Base-by-base conservation (phyloP, 2,888 invertebrate genomes). In the Fragum fragum region DNA sequence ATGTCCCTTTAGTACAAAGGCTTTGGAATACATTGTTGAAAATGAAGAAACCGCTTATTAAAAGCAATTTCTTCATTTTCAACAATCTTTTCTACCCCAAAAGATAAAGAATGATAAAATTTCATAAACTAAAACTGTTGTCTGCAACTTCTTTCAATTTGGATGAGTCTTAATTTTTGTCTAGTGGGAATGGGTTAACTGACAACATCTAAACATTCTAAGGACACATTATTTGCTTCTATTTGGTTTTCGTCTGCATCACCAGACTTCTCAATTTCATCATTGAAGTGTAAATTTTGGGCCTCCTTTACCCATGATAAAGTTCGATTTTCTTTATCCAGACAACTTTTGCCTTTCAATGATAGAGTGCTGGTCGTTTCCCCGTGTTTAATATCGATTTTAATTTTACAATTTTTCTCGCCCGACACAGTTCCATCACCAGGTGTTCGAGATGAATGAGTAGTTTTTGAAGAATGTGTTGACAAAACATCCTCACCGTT, bases 271-370 rank as follows among this genome's bases (percentile, higher is more conserved):
- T 76, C 75, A 5, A 59, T 42, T 52, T 81, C 76, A 32, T 84
- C 85, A 36, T 55, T 75, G 36, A 85, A 85, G 70, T 82, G 76
- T 16, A 88, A 81, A 23, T 87, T 87, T 82, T 91, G 90, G 0
- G 93, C 87, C 47, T 91, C 91, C 47, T 91, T 91, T 23, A 94
- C 91, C 94, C 94, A 94, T 23, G 90, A 90, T 75, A 93, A 90
- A 14, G 94, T 93, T 32, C 94, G 82, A 28, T 80, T 75, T 36
- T 93, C 93, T 72, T 92, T 92, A 79, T 93, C 91, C 7, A 91
- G 81, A 21, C 86, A 81, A 66, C 87, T 85, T 66, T 88, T 84
- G 23, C 79, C 76, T 53, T 86, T 87, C 69, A 87, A 39, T 16
- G 84, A 39, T 11, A 36, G 11, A 16, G 61, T 61, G 14, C 47